Conservation (phyloP, 2,888 invertebrate species). For the Crematogaster levior region DNA sequence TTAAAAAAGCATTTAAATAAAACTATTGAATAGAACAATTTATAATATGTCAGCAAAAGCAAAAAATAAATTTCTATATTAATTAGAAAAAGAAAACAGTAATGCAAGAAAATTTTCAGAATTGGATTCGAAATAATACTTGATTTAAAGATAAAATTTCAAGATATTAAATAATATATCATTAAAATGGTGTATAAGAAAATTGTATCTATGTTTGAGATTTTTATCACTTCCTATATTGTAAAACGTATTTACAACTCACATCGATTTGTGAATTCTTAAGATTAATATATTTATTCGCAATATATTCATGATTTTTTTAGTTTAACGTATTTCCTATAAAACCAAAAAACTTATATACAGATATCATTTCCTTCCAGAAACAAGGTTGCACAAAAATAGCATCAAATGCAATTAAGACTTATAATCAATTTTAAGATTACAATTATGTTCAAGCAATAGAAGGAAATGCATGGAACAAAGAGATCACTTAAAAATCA, state of each 20-base stretch:
- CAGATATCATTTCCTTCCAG: slow-evolving; percentile 61
- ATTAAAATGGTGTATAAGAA: slow-evolving; percentile 2
- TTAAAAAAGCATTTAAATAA: background rate
- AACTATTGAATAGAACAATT: background rate
- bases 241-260: slow-evolving; percentile 69
- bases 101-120: background rate
- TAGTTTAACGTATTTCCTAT: slow-evolving; percentile 47
- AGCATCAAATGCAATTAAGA: slow-evolving; percentile 23
- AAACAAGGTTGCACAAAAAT: slow-evolving; percentile 62
- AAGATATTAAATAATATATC: background rate
- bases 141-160: background rate
- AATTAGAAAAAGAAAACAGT: background rate
- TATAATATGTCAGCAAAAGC: background rate
- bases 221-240: slow-evolving; percentile 54
- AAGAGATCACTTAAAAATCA: slow-evolving; percentile 23
- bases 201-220: slow-evolving; percentile 18
- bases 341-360: slow-evolving; percentile 57
- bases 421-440: background rate
- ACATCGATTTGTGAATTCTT: slow-evolving; percentile 58
- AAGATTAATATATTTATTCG: slow-evolving; percentile 57
- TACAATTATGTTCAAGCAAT: slow-evolving; percentile 8
- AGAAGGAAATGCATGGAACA: slow-evolving; percentile 1
- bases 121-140: background rate
- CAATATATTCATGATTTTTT: slow-evolving; percentile 55
- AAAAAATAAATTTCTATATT: background rate